Evolutionary conservation across 2,797 vertebrate species (phyloP).

Genomic region (Pseudochirops corinnae): DNA sequence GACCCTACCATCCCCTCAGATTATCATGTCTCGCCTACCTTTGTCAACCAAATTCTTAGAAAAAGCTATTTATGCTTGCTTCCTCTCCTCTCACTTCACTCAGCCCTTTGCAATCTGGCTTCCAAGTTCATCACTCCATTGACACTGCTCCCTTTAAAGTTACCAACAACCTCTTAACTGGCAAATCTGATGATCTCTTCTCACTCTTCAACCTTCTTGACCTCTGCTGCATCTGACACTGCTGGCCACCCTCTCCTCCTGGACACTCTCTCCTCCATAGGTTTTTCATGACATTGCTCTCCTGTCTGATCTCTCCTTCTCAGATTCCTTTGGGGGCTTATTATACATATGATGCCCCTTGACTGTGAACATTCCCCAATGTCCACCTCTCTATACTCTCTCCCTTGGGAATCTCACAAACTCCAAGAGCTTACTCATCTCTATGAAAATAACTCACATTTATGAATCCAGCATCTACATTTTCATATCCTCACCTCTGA

Average conservation of each 20-base stretch:
- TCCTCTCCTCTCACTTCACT: neutral
- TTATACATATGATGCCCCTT: neutral
- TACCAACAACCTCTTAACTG: neutral
- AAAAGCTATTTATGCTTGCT: neutral
- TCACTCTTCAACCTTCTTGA: neutral
- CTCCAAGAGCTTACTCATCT: neutral
- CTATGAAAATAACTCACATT: neutral
- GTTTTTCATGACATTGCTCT: neutral
- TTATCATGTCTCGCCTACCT: neutral
- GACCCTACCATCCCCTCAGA: neutral
- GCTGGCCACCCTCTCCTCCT: neutral
- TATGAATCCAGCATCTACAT: neutral
- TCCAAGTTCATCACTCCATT: neutral
- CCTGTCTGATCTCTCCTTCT: neutral
- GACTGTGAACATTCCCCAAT: neutral
- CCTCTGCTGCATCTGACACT: neutral
- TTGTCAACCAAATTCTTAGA: neutral
- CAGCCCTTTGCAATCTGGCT: neutral
- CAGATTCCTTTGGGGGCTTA: neutral
- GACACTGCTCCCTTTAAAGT: neutral
- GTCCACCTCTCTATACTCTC: neutral
- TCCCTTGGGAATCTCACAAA: neutral
- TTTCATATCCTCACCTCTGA: neutral
- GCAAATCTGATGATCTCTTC: neutral
- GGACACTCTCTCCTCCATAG: neutral